These are phyloP conservation scores for Leptobrachium ailaonicum DNA, from an alignment of 2,113 vertebrate species.

Conservation along the genomic window DNA sequence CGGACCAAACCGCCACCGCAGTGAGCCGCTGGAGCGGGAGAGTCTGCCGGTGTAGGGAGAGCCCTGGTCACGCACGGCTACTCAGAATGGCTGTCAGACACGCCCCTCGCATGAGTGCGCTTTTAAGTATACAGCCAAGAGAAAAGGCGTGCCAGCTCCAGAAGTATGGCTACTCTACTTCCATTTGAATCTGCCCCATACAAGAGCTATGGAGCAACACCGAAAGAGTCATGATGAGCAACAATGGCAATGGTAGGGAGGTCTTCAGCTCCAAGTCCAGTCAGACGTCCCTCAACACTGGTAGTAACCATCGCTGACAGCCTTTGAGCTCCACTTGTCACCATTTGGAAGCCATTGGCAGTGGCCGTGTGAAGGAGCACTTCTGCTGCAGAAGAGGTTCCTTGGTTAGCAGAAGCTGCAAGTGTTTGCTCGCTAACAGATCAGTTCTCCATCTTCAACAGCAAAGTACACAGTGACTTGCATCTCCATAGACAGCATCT, in stretches of 20 bases:
- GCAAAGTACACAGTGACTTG: constrained; percentile 95
- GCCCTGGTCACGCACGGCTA: no score
- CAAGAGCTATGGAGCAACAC: constrained; percentile 93
- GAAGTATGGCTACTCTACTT: constrained; percentile 85
- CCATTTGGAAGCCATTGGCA: constrained; percentile 98
- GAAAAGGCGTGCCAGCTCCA: constrained; percentile 94
- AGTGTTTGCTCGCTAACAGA: constrained; percentile 93
- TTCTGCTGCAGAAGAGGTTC: constrained; percentile 89
- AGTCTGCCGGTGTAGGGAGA: no score
- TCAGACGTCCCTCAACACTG: constrained; percentile 92
- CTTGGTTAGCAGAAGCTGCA: constrained; percentile 87
- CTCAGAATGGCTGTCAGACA: constrained; percentile 36
- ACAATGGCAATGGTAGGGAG: constrained; percentile 93
- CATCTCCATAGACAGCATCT: constrained; percentile 95
- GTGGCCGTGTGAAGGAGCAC: constrained; percentile 94
- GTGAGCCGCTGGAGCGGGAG: no score
- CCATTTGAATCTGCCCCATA: constrained; percentile 94
- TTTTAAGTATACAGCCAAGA: constrained; percentile 96
- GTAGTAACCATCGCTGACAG: constrained; percentile 92
- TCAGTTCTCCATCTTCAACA: constrained; percentile 89
- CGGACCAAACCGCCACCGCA: no score
- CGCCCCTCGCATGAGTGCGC: constrained; percentile 92
- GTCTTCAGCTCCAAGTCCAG: constrained; percentile 93
- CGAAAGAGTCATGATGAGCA: constrained; percentile 94
- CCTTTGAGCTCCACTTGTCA: constrained; percentile 94